A percentile compares a stretch with the other conserved stretches of the same genome.
phyloP scores from a whole-genome alignment of 2,888 invertebrate genomes.

The Drosophila pegasa region DNA sequence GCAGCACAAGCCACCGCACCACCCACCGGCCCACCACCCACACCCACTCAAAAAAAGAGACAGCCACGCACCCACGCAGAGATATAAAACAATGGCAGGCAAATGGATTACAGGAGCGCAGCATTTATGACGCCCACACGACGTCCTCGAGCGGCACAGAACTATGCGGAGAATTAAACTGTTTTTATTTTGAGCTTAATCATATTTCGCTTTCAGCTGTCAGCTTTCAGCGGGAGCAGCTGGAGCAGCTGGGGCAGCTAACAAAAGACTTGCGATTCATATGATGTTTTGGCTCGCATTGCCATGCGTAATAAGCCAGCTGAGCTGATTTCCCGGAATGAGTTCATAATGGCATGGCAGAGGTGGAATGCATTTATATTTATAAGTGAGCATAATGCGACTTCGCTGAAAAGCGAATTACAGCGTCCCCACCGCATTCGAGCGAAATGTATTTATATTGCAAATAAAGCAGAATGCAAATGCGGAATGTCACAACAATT shows the following conservation, averaged over 20 bases:
- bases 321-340: neutral
- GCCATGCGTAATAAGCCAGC: neutral
- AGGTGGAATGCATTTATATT: conserved; percentile 2
- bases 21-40: neutral
- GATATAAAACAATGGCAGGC: neutral
- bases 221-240: neutral
- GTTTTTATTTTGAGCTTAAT: neutral
- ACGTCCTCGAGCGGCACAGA: neutral
- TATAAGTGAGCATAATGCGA: neutral
- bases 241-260: no score
- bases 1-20: neutral
- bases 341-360: neutral
- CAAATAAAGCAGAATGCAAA: neutral
- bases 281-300: neutral
- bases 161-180: neutral
- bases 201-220: conserved; percentile 1
- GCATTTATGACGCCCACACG: conserved; percentile 11
- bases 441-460: neutral
- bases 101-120: neutral
- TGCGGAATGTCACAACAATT: neutral
- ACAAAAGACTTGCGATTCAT: no score
- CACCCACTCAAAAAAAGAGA: neutral
- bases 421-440: neutral
- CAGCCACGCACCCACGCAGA: neutral
- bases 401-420: conserved; percentile 1